Conservation (phyloP, 2,888 invertebrate genomes). For the Spicauda simplicius region DNA sequence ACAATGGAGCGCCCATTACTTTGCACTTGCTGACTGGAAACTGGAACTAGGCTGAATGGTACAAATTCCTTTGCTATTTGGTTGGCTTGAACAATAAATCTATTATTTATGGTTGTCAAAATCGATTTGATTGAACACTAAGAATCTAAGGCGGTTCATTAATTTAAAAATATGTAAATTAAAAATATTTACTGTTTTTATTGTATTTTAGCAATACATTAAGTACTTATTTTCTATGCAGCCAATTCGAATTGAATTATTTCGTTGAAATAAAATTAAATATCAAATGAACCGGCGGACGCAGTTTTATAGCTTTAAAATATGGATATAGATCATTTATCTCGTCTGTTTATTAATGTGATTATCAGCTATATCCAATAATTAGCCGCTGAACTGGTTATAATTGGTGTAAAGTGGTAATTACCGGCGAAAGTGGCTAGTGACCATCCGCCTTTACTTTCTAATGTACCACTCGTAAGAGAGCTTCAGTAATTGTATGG, state of each 20-base stretch:
- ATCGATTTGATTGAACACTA: too few species aligned
- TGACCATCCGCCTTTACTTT: constrained; percentile 42
- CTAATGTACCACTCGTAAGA: constrained; percentile 38
- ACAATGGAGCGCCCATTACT: not conserved
- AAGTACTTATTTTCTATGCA: too few species aligned
- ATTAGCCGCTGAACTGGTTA: constrained; percentile 33
- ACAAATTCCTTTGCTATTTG: not conserved
- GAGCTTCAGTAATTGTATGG: constrained; percentile 26
- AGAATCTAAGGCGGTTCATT: too few species aligned
- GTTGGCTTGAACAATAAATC: too few species aligned
- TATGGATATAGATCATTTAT: constrained; percentile 5
- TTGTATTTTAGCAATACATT: too few species aligned
- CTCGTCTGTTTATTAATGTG: constrained; percentile 3
- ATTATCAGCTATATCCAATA: constrained; percentile 17
- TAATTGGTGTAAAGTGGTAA: constrained; percentile 39
- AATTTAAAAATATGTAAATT: too few species aligned
- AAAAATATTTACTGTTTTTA: too few species aligned
- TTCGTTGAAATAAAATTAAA: too few species aligned
- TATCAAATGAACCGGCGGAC: too few species aligned
- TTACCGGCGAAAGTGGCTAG: constrained; percentile 43
- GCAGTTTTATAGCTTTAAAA: not conserved
- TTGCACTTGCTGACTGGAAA: not conserved
- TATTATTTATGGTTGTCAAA: too few species aligned
- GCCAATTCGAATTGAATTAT: too few species aligned
- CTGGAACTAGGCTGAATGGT: constrained; percentile 3